Base-by-base conservation (phyloP, 2,888 invertebrate species). In the Agelastica alni region DNA sequence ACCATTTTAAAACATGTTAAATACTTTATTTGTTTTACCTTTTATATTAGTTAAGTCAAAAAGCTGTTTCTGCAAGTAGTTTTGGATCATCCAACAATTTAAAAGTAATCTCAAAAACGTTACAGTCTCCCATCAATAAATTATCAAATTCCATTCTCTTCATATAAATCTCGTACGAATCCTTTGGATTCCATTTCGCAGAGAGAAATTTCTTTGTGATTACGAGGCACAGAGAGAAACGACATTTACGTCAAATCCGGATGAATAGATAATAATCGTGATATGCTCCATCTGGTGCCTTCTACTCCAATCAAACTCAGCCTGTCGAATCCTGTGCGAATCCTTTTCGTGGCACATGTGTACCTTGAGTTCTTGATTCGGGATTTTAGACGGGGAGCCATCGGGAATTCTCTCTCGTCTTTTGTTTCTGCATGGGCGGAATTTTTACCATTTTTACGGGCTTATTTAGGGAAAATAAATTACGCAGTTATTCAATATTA, bases 221-320 rank as follows among this genome's bases (percentile, higher is more conserved):
- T 62, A 66, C 62, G 42, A 49, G 60, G 61, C 62, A 45, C 20
- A 62, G 61, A 60, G 62, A 67, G 63, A 69, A 69, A 68, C 64
- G 69, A 69, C 65, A 67, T 67, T 62, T 61, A 65, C 68, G 69
- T 71, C 69, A 70, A 65, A 65, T 61, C 66, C 67, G 67, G 70
- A 72, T 70, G 70, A 71, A 69, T 67, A 71, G 70, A 70, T 70
- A 72, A 71, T 71, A 70, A 70, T 65, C 66, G 65, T 70, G 70
- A 71, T 70, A 69, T 68, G 67, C 68, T 68, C 70, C 70, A 71
- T 71, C 70, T 72, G 71, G 68, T 66, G 66, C 69, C 70, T 49
- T 30, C 28, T 45, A 20, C 32, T 66, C 69, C 71, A 71, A 72
- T 72, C 72, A 70, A 68, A 68, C 65, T 66, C 65, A 60, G 16